Evolutionary conservation across 1,140 invertebrate genomes (phyloP), one percentile per base, ranked within the genome.

Genomic region (Mesaphorura yosii): DNA sequence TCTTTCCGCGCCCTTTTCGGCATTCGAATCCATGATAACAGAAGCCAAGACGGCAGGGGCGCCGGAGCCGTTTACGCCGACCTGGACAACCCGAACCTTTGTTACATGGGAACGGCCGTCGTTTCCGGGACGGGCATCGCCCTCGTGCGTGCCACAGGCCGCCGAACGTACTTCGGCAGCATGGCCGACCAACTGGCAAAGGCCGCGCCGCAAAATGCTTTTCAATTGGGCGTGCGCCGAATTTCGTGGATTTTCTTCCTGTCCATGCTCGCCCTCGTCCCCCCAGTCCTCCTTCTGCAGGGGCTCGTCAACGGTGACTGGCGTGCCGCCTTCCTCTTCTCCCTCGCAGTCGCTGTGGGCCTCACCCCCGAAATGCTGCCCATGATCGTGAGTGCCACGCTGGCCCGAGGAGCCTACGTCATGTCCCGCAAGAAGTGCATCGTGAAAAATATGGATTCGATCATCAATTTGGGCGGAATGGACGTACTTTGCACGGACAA

Each of bases 191-290:
- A 42, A 22, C 40, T 56, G 2, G 22, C 41, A 5, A 46, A 23
- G n/a, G 15, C 23, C 3, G 14, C 29, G 17, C 54, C 54, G 2
- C 40, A 56, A 37, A 56, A 51, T 20, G 54, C 54, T 1, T 56
- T 56, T 37, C 54, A 56, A 47, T 34, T 50, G 3, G 54, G 54
- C 1, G 54, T 56, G 0, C 48, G 54, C n/a, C 10, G 54, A 28
- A 56, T 56, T 39, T 56, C 54, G 7, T 56, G 54, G 54, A 56
- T 56, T 15, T 56, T 56, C 28, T 56, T 56, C 26, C 3, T 50
- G 1, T 40, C 48, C 0, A 56, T 56, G 54, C 6, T 42, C 6
- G 6, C 6, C 23, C 40, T 42, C 12, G 34, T 49, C 15, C 29
- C 48, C 15, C 31, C 31, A 38, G 26, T 49, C 25, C 40, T 49